phyloP scores from a whole-genome alignment of 92 coral and sea anemone species.

The Meandrina meandrites region DNA sequence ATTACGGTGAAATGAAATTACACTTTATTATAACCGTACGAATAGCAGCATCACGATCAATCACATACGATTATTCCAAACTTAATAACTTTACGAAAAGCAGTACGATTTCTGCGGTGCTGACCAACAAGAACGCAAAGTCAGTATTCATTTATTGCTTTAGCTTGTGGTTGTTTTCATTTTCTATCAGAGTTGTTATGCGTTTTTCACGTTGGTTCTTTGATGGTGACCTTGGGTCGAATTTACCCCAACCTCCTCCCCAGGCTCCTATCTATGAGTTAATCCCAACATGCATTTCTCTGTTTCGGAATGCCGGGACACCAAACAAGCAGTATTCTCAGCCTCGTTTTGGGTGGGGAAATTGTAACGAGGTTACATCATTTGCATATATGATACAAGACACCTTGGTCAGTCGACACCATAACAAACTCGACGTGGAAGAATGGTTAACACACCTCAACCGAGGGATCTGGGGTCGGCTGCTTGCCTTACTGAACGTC shows the following conservation, averaged over 20 bases:
- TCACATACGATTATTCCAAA: no score
- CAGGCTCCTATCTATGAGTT: not conserved
- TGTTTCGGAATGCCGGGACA: not conserved
- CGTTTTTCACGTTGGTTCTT: no score
- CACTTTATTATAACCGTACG: no score
- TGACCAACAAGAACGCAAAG: no score
- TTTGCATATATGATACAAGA: slow-evolving; percentile 12
- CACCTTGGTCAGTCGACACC: not conserved
- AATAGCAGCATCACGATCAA: no score
- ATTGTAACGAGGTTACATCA: slow-evolving; percentile 15
- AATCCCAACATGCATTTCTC: slow-evolving; percentile 6
- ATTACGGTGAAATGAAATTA: no score
- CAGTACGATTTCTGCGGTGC: no score
- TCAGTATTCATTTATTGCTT: no score
- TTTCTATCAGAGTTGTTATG: no score
- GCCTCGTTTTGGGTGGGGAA: slow-evolving; percentile 18
- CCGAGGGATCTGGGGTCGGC: not conserved
- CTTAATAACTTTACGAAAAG: no score
- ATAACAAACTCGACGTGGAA: not conserved
- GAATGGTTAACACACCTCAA: not conserved
- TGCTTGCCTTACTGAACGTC: not conserved
- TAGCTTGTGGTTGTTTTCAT: no score
- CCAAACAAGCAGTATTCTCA: not conserved
- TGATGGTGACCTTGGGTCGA: no score
- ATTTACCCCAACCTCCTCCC: not conserved